Base-by-base conservation (phyloP, 2,888 invertebrate genomes). In the Sphaerophoria rueppellii region DNA sequence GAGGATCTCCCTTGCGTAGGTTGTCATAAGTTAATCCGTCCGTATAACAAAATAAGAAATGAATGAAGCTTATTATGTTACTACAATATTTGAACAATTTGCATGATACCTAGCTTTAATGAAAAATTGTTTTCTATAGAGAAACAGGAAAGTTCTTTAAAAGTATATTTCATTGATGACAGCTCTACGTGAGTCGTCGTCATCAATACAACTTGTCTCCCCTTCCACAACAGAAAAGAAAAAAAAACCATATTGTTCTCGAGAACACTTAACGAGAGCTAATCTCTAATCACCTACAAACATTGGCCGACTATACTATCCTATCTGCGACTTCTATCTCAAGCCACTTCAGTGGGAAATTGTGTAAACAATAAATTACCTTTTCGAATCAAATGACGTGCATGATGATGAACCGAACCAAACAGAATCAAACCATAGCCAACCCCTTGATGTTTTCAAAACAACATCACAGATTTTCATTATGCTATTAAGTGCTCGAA, bases 311-410 rank as follows among this genome's bases (percentile, higher is more conserved):
- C 50, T 71, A 73, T 71, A 40, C 48, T 71, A 46, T 14, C 2
- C 48, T 63, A 70, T 67, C 46, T 67, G 32, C 16, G 16, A 34
- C 2, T 32, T 50, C 24, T 34, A 43, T 40, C 58, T 52, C 75
- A 55, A 72, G 70, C 80, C 85, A 77, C 81, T 85, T 85, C 77
- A 85, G 81, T 85, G 85, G 85, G 81, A 81, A 81, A 81, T 58
- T 81, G 85, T 81, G 85, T 85, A 85, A 85, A 85, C 85, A 85
- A 81, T 85, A 81, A 81, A 85, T 85, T 85, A 85, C 81, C 76
- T 81, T 81, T 76, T 77, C 69, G 24, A 76, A 85, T 81, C 73
- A 85, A 85, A 85, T 81, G 73, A 61, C 76, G 76, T 73, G 76
- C 58, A 77, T 85, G 75, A 83, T 85, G 75, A 80, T 80, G 69